Percentiles rank a stretch among this genome's conserved stretches.
Conservation (phyloP, 2,113 vertebrate species). For the Helogale parvula region DNA sequence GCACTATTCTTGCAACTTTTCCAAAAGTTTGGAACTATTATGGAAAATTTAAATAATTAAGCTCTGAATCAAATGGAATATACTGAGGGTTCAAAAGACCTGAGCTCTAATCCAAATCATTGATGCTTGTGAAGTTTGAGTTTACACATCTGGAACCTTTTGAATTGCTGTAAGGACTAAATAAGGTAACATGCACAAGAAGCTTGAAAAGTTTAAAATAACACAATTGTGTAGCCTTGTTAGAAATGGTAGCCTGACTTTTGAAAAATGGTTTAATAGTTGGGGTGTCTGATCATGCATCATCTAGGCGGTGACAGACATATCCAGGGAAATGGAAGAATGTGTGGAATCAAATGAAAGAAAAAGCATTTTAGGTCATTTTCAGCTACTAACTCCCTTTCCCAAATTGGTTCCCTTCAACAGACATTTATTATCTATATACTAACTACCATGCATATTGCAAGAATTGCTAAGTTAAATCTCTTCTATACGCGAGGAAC, state of each 20-base stretch:
- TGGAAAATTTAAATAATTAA: neutral
- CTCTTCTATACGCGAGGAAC: neutral
- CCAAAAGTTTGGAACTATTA: neutral
- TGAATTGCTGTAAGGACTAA: neutral
- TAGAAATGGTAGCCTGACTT: constrained; percentile 46
- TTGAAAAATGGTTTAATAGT: constrained; percentile 38
- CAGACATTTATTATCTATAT: neutral
- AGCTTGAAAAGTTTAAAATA: constrained; percentile 52
- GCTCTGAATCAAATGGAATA: neutral
- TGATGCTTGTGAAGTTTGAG: neutral
- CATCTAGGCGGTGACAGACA: neutral
- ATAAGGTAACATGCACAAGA: constrained; percentile 22
- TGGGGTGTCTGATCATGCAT: neutral
- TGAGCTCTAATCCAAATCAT: neutral
- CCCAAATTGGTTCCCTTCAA: neutral
- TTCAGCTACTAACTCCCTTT: neutral
- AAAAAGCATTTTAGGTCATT: constrained; percentile 19
- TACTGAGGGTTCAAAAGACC: neutral
- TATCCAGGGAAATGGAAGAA: constrained; percentile 9
- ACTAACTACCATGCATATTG: neutral
- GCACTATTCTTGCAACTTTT: neutral
- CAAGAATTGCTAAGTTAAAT: neutral
- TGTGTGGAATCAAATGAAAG: neutral
- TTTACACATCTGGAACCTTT: constrained; percentile 24
- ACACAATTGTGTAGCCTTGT: neutral